phyloP scores from a whole-genome alignment of 1,140 invertebrate genomes.

The Panulirus ornatus region DNA sequence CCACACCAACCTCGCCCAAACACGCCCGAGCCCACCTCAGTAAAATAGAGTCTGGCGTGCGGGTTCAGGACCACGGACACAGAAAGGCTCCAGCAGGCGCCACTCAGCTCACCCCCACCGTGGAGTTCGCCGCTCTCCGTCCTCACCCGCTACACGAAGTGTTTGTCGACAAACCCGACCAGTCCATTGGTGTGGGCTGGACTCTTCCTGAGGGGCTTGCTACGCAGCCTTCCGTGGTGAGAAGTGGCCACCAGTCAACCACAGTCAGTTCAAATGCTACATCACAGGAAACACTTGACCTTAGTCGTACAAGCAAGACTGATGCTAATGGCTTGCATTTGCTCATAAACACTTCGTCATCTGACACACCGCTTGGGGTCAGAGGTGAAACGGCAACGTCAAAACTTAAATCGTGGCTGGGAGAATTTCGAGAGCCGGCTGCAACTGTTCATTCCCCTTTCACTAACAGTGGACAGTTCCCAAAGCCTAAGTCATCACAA shows the following conservation, averaged over 20 bases:
- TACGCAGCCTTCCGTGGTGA: neutral
- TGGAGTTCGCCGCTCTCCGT: slow-evolving; percentile 22
- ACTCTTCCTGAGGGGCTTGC: neutral
- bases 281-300: neutral
- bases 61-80: slow-evolving; percentile 56
- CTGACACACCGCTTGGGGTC: too few relatives aligned
- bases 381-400: too few relatives aligned
- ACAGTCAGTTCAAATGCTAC: neutral
- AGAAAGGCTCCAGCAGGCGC: slow-evolving; percentile 27
- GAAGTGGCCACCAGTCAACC: neutral
- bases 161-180: neutral
- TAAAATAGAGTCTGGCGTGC: slow-evolving; percentile 16
- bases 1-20: neutral
- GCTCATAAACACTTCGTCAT: too few relatives aligned
- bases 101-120: neutral
- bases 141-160: neutral
- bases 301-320: too few relatives aligned
- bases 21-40: slow-evolving; percentile 46
- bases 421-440: too few relatives aligned
- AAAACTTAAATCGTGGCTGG: too few relatives aligned
- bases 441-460: neutral
- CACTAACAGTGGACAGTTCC: neutral
- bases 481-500: neutral
- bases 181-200: neutral
- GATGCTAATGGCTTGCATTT: too few relatives aligned